Base-by-base conservation (phyloP, 2,113 vertebrate genomes). In the Periophthalmodon schlosseri region DNA sequence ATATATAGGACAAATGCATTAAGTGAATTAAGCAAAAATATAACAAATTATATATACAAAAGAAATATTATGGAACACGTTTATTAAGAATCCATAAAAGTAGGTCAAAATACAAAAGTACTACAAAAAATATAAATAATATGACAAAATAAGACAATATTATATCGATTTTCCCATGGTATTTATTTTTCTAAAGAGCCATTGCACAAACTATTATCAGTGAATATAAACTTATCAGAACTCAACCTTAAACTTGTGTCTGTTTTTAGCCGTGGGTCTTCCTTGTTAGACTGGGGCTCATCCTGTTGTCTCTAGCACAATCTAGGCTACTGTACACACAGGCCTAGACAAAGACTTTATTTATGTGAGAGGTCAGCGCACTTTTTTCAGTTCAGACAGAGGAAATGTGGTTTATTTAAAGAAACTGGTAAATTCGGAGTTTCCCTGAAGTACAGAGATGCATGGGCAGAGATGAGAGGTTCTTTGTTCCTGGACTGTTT, bases 331-430 rank as follows among this genome's bases (percentile, higher is more conserved):
- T 68, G 44, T 68, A 68, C 21, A 23, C 66, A 24, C n/a, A 68
- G 11, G 5, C n/a, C n/a, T 15, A 44, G 39, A 15, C 56, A 72
- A 15, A 46, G n/a, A 16, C 12, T 61, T 54, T 49, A 28, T 75
- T 44, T 61, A 46, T 68, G 64, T 72, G 39, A 39, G 21, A 24
- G 13, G 18, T 50, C 15, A 15, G 52, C 46, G 16, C 57, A 49
- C 18, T 12, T 65, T n/a, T 50, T 66, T 44, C 13, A 34, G 64
- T 68, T 68, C 65, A 71, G 34, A 60, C 70, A 70, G 60, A 71
- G 74, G 73, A 84, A 84, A 72, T 50, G 49, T 46, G 60, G 11
- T 82, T 84, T 80, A 72, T 84, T 84, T 78, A 28, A 24, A 79
- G 69, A 70, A 47, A 28, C 23, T 24, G 23, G 61, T 72, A 28